Conservation (phyloP, 2,888 invertebrate genomes). For the Diplazon laetatorius region DNA sequence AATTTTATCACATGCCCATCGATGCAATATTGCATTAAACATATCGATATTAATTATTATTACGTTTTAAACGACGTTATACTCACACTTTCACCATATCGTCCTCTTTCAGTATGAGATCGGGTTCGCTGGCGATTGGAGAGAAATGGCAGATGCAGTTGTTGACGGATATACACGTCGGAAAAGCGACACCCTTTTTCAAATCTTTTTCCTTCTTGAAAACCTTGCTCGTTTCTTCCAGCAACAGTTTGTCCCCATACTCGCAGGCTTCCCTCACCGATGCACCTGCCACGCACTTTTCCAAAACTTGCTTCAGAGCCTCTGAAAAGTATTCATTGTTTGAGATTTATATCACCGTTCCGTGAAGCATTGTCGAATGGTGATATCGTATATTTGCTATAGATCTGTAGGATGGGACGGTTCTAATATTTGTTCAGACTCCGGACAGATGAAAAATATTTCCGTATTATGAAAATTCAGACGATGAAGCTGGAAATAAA, state of each 20-base stretch:
- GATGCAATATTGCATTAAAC: too few relatives aligned
- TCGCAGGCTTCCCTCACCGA: conserved; percentile 96
- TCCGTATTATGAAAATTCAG: too few relatives aligned
- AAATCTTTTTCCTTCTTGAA: conserved; percentile 99
- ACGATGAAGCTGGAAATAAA: too few relatives aligned
- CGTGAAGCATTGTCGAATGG: too few relatives aligned
- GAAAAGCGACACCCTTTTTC: conserved; percentile 99
- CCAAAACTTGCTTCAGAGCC: conserved; percentile 93
- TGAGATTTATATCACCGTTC: not conserved
- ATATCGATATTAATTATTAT: too few relatives aligned
- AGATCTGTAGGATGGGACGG: too few relatives aligned
- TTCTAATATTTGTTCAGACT: too few relatives aligned
- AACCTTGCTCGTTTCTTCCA: conserved; percentile 96
- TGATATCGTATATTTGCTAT: not conserved
- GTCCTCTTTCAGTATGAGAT: conserved; percentile 92
- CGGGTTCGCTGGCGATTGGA: conserved; percentile 96
- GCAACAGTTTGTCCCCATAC: conserved; percentile 93
- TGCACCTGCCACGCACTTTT: conserved; percentile 93
- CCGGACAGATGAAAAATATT: too few relatives aligned
- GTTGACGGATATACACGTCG: conserved; percentile 99
- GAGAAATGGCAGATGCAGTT: conserved; percentile 99
- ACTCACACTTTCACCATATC: conserved; percentile 99
- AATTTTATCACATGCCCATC: too few relatives aligned
- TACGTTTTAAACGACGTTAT: too few relatives aligned
- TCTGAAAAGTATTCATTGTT: conserved; percentile 86